Evolutionary conservation across 2,888 invertebrate species (phyloP).

Genomic region (Drosophila sordidula): DNA sequence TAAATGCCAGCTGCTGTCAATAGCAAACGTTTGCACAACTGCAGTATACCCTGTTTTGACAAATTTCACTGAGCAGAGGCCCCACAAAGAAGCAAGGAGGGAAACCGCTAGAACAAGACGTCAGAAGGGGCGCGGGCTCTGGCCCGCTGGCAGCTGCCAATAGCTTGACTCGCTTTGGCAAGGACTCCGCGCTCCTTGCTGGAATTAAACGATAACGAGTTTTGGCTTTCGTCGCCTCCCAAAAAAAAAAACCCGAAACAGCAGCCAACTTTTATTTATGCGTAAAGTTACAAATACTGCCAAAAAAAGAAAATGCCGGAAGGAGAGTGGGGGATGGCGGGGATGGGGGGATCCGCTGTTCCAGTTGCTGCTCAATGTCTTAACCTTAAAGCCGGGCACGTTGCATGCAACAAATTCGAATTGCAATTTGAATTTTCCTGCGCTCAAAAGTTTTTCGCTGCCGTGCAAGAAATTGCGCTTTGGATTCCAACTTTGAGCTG

Average conservation of each 20-base stretch:
- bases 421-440: constrained; percentile 67
- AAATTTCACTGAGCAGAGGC: neutral
- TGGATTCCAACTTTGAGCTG: constrained; percentile 60
- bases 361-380: constrained; percentile 15
- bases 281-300: constrained; percentile 61
- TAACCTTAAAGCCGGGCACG: constrained; percentile 46
- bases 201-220: constrained; percentile 80
- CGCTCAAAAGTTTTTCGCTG: constrained; percentile 53
- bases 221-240: constrained; percentile 70
- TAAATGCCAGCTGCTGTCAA: too few relatives aligned
- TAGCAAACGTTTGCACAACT: too few relatives aligned
- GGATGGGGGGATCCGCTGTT: neutral
- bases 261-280: constrained; percentile 71
- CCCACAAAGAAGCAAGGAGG: neutral
- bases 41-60: neutral
- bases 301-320: neutral
- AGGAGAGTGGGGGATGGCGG: neutral
- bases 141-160: constrained; percentile 63
- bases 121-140: neutral
- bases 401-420: constrained; percentile 51
- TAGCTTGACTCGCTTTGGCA: constrained; percentile 54
- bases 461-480: constrained; percentile 32
- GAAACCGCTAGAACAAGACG: too few relatives aligned
- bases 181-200: constrained; percentile 32
- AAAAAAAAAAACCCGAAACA: constrained; percentile 1